A percentile compares a stretch with the other conserved stretches of the same genome.
Conservation (phyloP, 2,888 invertebrate species). For the Acanthopleura granulata region DNA sequence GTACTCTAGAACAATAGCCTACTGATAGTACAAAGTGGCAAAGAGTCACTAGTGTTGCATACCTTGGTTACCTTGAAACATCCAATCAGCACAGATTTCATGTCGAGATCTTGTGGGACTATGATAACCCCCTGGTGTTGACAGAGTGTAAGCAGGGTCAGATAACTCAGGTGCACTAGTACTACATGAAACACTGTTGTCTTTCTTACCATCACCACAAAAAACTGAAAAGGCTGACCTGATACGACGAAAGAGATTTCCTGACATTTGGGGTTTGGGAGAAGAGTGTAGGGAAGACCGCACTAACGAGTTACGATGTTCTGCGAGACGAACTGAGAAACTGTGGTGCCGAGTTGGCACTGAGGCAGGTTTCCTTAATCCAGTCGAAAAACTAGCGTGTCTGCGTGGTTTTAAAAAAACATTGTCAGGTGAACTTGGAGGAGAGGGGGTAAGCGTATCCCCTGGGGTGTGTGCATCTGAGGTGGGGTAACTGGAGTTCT, state of each 20-base stretch:
- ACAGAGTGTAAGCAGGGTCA: conserved; percentile 14
- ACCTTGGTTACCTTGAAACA: not conserved
- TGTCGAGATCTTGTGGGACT: not conserved
- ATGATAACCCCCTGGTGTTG: not conserved
- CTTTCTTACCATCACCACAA: conserved; percentile 14
- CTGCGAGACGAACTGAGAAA: conserved; percentile 1
- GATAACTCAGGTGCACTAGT: conserved; percentile 10
- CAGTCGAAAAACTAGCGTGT: conserved; percentile 7
- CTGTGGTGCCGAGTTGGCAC: not conserved
- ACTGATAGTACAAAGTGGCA: not conserved
- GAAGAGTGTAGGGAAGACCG: not conserved
- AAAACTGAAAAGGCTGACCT: conserved; percentile 15
- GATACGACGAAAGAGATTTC: not conserved
- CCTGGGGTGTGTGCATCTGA: not conserved
- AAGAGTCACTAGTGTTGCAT: not conserved
- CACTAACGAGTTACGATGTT: not conserved
- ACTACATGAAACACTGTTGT: conserved; percentile 2
- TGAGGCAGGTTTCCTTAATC: not conserved
- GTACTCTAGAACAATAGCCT: no score
- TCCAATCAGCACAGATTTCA: not conserved
- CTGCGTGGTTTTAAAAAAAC: not conserved
- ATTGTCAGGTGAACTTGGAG: not conserved
- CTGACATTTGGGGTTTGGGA: not conserved
- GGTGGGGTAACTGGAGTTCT: not conserved
- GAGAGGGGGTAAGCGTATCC: not conserved